phyloP scores from a whole-genome alignment of 1,140 invertebrate species.

The Choristoneura fumiferana region DNA sequence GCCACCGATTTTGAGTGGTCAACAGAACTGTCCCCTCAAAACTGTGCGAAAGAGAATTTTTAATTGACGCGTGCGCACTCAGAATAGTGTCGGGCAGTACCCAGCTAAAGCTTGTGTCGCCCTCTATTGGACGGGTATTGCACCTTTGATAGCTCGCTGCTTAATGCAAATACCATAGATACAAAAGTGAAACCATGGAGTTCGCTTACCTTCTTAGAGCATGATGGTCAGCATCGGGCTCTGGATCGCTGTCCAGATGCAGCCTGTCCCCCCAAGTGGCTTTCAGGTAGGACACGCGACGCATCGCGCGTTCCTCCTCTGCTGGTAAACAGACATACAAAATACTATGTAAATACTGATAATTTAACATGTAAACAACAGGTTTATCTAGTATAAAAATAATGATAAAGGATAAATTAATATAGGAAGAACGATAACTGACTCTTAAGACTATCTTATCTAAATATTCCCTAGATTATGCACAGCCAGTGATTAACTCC shows the following conservation, averaged over 20 bases:
- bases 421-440: background rate
- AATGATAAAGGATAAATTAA: background rate
- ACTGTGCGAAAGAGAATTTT: too few species aligned
- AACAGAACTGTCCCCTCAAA: too few species aligned
- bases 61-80: too few species aligned
- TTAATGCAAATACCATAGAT: background rate
- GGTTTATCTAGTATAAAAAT: background rate
- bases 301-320: constrained; percentile 90
- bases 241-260: constrained; percentile 83
- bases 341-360: background rate
- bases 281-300: constrained; percentile 94
- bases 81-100: too few species aligned
- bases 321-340: constrained; percentile 32
- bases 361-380: constrained; percentile 8
- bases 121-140: too few species aligned
- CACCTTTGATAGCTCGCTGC: too few species aligned
- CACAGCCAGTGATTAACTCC: too few species aligned
- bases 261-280: constrained; percentile 88
- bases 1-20: too few species aligned
- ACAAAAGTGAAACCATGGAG: background rate
- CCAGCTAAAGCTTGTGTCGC: too few species aligned
- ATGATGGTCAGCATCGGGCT: constrained; percentile 82
- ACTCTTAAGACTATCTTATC: background rate
- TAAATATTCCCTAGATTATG: too few species aligned
- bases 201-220: constrained; percentile 80